Evolutionary conservation across 2,113 vertebrate species (phyloP).

Genomic region (Coreoperca whiteheadi): DNA sequence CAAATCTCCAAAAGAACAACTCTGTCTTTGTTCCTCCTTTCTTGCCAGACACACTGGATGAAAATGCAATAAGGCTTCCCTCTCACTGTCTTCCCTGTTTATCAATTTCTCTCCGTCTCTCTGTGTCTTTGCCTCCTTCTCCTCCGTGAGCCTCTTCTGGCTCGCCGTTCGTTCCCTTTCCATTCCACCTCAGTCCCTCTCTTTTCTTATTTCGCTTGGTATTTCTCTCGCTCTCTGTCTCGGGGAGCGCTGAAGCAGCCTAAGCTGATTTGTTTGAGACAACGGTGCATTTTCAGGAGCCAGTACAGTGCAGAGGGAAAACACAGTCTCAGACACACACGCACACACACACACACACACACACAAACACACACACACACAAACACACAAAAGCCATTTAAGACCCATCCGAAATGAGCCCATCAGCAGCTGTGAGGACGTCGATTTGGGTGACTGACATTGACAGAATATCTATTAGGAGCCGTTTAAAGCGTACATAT

Average conservation of each 20-base stretch:
- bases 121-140: constrained; percentile 11
- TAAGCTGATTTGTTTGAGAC: constrained; percentile 51
- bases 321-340: neutral
- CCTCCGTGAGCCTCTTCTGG: neutral
- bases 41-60: constrained; percentile 15
- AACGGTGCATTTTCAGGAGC: constrained; percentile 1
- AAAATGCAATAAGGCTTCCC: constrained; percentile 54
- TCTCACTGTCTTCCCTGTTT: constrained; percentile 36
- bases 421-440: neutral
- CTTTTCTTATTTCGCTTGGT: constrained; percentile 51
- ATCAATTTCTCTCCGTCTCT: constrained; percentile 20
- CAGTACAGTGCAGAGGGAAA: constrained; percentile 1
- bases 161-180: neutral
- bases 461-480: constrained; percentile 8
- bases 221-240: constrained; percentile 41
- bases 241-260: constrained; percentile 31
- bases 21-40: constrained; percentile 20
- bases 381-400: neutral
- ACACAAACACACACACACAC: neutral
- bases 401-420: neutral
- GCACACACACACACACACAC: constrained; percentile 4
- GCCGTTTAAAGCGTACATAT: constrained; percentile 11
- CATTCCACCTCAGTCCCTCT: neutral
- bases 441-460: neutral
- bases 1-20: constrained; percentile 58